Evolutionary conservation across 2,113 vertebrate genomes (phyloP).

Genomic region (Larimichthys crocea): DNA sequence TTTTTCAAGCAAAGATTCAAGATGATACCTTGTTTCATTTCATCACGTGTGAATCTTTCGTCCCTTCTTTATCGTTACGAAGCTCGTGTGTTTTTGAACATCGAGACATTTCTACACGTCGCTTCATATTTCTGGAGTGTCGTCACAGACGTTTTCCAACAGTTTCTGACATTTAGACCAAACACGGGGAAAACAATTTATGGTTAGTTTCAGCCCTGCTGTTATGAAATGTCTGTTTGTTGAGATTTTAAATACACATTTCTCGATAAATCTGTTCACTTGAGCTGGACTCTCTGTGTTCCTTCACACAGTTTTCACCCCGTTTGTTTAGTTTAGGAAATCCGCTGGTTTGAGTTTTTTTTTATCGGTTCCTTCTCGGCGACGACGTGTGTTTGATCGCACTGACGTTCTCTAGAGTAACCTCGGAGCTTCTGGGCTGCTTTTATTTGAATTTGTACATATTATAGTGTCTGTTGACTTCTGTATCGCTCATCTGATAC

Average conservation of each 20-base stretch:
- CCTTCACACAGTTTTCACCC: not conserved
- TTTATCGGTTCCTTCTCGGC: not conserved
- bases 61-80: too few relatives aligned
- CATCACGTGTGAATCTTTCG: too few relatives aligned
- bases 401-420: not conserved
- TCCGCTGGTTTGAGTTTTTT: not conserved
- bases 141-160: too few relatives aligned
- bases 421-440: not conserved
- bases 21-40: too few relatives aligned
- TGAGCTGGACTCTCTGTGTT: not conserved
- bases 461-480: not conserved
- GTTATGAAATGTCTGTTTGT: not conserved
- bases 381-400: not conserved
- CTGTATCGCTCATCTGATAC: not conserved
- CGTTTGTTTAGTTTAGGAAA: not conserved
- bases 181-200: not conserved
- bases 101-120: too few relatives aligned
- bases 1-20: too few relatives aligned
- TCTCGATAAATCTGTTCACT: not conserved
- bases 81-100: too few relatives aligned
- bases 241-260: not conserved
- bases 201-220: not conserved
- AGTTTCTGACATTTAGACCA: not conserved
- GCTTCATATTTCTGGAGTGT: too few relatives aligned
- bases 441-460: not conserved